A percentile compares a stretch with the other conserved stretches of the same genome.
phyloP scores from a whole-genome alignment of 2,797 vertebrate genomes.

The Anabacerthia variegaticeps region DNA sequence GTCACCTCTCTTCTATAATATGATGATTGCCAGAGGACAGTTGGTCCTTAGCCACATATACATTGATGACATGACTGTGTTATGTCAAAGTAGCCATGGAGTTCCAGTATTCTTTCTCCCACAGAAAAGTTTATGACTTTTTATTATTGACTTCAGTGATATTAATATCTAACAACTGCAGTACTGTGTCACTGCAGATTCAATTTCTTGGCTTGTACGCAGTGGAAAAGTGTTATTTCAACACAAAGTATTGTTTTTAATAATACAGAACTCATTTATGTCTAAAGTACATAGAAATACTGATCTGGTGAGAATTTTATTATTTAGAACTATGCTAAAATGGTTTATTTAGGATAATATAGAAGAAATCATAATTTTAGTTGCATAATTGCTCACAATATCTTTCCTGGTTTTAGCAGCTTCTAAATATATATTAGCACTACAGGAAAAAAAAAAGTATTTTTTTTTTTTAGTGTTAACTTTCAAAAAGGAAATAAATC shows the following conservation, averaged over 20 bases:
- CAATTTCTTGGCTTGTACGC: not conserved
- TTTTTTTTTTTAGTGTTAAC: not conserved
- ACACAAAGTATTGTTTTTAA: not conserved
- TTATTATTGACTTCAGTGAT: not conserved
- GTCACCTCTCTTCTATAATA: not conserved
- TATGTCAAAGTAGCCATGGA: not conserved
- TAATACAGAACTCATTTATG: not conserved
- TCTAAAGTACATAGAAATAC: not conserved
- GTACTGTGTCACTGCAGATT: not conserved
- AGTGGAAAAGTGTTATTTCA: not conserved
- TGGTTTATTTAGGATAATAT: not conserved
- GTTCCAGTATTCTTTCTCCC: not conserved
- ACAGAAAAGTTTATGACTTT: not conserved
- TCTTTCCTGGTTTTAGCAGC: conserved; percentile 8
- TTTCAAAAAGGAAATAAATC: not conserved
- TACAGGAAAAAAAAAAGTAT: not conserved
- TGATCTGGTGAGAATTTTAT: not conserved
- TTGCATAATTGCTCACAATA: not conserved
- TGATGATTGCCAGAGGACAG: not conserved
- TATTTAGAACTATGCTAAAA: not conserved
- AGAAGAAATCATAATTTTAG: not conserved
- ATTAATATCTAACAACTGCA: not conserved
- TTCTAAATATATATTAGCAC: not conserved
- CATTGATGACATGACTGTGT: not conserved
- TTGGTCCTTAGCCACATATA: not conserved